These are phyloP conservation scores for Anarhynchus alexandrinus DNA, from an alignment of 2,113 vertebrate species.

Conservation along the genomic window DNA sequence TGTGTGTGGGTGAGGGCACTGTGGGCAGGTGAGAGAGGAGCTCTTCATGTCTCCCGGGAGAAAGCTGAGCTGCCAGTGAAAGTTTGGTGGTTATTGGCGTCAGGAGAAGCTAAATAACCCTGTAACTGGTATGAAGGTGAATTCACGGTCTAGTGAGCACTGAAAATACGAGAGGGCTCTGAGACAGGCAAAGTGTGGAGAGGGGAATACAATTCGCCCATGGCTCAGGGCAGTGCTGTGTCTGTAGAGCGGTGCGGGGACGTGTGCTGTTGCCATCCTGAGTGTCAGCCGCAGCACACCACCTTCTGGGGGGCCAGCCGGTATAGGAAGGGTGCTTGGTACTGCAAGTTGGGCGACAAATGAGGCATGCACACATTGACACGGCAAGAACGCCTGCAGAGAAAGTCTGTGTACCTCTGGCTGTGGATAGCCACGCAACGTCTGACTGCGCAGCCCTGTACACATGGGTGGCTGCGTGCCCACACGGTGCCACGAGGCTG, in stretches of 20 bases:
- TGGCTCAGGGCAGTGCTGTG: slow-evolving; percentile 29
- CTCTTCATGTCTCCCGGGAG: background rate
- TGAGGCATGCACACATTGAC: background rate
- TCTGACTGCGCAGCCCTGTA: background rate
- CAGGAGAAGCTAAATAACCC: slow-evolving; percentile 81
- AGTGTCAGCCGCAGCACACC: background rate
- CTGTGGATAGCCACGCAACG: background rate
- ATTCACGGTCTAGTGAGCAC: slow-evolving; percentile 81
- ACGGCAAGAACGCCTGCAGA: background rate
- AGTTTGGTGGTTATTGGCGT: slow-evolving; percentile 74
- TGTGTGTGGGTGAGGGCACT: background rate
- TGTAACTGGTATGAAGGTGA: slow-evolving; percentile 84
- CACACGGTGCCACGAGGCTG: background rate
- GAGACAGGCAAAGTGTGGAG: slow-evolving; percentile 57
- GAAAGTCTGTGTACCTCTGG: background rate
- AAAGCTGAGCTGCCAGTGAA: slow-evolving; percentile 53
- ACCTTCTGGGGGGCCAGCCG: background rate
- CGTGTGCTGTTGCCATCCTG: background rate
- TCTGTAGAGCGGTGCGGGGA: background rate
- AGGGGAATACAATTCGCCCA: background rate
- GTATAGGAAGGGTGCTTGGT: background rate
- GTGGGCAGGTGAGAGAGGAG: background rate
- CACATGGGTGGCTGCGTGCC: background rate
- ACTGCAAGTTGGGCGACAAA: background rate
- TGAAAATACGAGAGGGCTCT: slow-evolving; percentile 75